phyloP scores from a whole-genome alignment of 1,140 invertebrate genomes.

The Drosophila lacteicornis region DNA sequence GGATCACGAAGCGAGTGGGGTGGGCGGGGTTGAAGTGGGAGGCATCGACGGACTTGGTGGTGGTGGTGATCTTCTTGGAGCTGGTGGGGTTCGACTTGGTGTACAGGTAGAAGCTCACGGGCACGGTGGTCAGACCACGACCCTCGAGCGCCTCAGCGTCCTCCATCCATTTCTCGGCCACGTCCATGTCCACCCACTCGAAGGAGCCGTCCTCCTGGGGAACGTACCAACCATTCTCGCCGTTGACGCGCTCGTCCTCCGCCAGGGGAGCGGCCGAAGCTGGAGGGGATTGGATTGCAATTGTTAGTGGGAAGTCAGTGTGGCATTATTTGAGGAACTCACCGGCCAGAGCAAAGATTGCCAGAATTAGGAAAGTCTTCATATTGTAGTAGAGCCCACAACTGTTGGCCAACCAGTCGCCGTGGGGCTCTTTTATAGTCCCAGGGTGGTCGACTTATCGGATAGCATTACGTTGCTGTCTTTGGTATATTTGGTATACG shows the following conservation, averaged over 20 bases:
- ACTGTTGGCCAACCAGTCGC: constrained; percentile 12
- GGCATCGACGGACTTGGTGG: constrained; percentile 47
- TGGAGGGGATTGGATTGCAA: no score
- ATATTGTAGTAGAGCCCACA: constrained; percentile 27
- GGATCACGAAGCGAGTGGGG: constrained; percentile 77
- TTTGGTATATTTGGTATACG: constrained; percentile 2
- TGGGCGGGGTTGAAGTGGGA: constrained; percentile 66
- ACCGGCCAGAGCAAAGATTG: constrained; percentile 30
- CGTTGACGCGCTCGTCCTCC: constrained; percentile 67
- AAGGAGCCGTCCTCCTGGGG: constrained; percentile 68
- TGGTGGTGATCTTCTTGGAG: constrained; percentile 62
- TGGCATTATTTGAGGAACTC: not conserved
- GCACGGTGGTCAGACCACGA: constrained; percentile 50
- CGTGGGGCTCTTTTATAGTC: constrained; percentile 20
- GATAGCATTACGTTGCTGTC: constrained; percentile 2
- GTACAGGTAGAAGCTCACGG: constrained; percentile 72
- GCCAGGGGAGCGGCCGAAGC: constrained; percentile 46
- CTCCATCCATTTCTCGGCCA: constrained; percentile 58
- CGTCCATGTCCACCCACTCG: constrained; percentile 72
- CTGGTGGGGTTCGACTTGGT: constrained; percentile 64
- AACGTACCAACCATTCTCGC: constrained; percentile 82
- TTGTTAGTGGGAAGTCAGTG: no score
- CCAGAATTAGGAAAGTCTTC: constrained; percentile 34
- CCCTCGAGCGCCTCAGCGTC: constrained; percentile 46
- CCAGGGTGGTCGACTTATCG: constrained; percentile 34